Evolutionary conservation across 2,888 invertebrate genomes (phyloP), one percentile per base, ranked within the genome.

Genomic region (Megamerina dolium): DNA sequence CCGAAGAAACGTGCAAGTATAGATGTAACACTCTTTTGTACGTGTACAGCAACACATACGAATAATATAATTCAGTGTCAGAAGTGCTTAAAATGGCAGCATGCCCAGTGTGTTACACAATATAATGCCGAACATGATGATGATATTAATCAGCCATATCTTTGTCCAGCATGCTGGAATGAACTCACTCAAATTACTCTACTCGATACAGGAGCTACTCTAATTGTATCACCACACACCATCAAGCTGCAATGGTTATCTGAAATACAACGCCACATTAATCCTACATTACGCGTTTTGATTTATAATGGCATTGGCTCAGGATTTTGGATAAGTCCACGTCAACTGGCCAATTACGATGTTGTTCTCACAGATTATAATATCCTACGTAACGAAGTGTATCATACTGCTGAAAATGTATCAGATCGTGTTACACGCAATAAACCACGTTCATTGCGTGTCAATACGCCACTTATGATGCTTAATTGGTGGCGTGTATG

Each of bases 401-500:
- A 79, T 56, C 77, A 79, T 52, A 76, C 78, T 0, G 74, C 79
- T 48, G 65, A 75, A 3, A 75, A 71, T 44, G 62, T 70, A 30
- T 59, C 58, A 3, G 53, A 59, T 17, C 58, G 64, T 1, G 49
- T 48, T 4, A 67, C 82, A 37, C 73, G 85, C 1, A 70, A 76
- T 47, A 74, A 77, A n/a, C 79, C 81, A 48, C 74, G 78, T 23
- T 85, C 80, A 53, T 73, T 81, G 65, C 73, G 78, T 1, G 75
- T 78, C 2, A 79, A 79, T 1, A 79, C 82, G 34, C 85, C 87
- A 0, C 65, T 88, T n/a, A 67, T 77, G 1, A 76, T 78, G 58
- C 73, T 87, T 2, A 72, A 79, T 37, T 88, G 85, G 84, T 87
- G 86, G 86, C 74, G 87, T 43, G 75, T 87, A 39, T 79, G 83